Base-by-base conservation (phyloP, 1,140 invertebrate species). In the Philaenus spumarius region DNA sequence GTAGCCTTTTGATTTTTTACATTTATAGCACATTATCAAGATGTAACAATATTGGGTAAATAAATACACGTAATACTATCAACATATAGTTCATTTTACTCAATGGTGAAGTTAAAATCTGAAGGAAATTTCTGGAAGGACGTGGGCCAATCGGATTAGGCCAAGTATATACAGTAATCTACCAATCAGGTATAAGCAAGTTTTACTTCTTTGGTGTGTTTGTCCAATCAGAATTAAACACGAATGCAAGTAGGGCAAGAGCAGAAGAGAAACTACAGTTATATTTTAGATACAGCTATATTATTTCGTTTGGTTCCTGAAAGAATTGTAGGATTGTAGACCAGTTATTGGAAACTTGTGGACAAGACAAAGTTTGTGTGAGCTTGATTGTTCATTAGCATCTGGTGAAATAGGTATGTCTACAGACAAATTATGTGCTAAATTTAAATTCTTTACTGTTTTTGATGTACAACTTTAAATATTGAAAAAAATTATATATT, bases 71-170 rank as follows among this genome's bases (percentile, higher is more conserved):
- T n/a, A n/a, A n/a, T n/a, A n/a, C n/a, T n/a, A n/a, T n/a, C n/a
- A n/a, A n/a, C n/a, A n/a, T n/a, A n/a, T n/a, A n/a, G n/a, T n/a
- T n/a, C n/a, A n/a, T n/a, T n/a, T n/a, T n/a, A n/a, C n/a, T n/a
- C n/a, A n/a, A n/a, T n/a, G n/a, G n/a, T n/a, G n/a, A n/a, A n/a
- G n/a, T n/a, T n/a, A n/a, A 30, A 30, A 4, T 30, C 26, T 30
- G 26, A 4, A 9, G 24, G 48, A 51, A 51, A 11, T 34, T 51
- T 51, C 48, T 51, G 24, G 48, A 51, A 51, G 19, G 61, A 79
- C 78, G 77, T 80, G 79, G 75, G 73, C 79, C 78, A 79, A 80
- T 79, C 42, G 59, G 12, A 50, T 46, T 14, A 12, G 58, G 77
- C 74, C 77, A 80, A 75, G 75, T 75, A 69, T 67, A 58, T 64